Base-by-base conservation (phyloP, 2,797 vertebrate species). In the Catharus ustulatus region DNA sequence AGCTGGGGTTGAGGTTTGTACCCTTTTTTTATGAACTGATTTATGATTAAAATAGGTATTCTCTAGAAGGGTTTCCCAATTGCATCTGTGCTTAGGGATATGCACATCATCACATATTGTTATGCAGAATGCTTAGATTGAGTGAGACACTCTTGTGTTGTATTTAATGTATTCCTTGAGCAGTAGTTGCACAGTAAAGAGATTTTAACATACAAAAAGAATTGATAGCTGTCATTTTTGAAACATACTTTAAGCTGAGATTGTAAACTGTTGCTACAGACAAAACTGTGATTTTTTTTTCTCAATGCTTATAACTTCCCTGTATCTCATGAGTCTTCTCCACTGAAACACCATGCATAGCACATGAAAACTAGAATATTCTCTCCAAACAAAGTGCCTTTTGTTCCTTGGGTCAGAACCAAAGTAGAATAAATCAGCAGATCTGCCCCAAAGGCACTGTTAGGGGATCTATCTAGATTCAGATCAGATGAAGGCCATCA, bases 1-100 rank as follows among this genome's bases (percentile, higher is more conserved):
- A 27, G 98, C 99, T 15, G 98, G 97, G 16, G 98, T 99, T 46
- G 98, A 99, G 97, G 99, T 99, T 78, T 76, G 95, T 95, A 52
- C 40, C 30, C n/a, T 55, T 67, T 64, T 64, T 34, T 19, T 1
- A 57, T 72, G 21, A 92, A 32, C 15, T 27, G 8, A 84, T 78
- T 23, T 62, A 26, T 89, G 45, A 79, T 94, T 74, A 62, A 78
- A 94, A 22, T 18, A 51, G 34, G 13, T 68, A 7, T 75, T 63
- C 46, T 76, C 81, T 55, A 52, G 38, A 87, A 87, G 22, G 5
- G 18, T 43, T 80, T 89, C 54, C 15, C 30, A 43, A 0, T 59
- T 54, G 30, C 17, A 19, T 77, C 34, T 85, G 2, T 58, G 43
- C 29, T 61, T 64, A 54, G 40, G 71, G 32, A 67, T 40, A 36